Percentiles rank a stretch among this genome's conserved stretches.
These are phyloP conservation scores for Malurus elegans DNA, from an alignment of 2,113 vertebrate species.

Conservation along the genomic window DNA sequence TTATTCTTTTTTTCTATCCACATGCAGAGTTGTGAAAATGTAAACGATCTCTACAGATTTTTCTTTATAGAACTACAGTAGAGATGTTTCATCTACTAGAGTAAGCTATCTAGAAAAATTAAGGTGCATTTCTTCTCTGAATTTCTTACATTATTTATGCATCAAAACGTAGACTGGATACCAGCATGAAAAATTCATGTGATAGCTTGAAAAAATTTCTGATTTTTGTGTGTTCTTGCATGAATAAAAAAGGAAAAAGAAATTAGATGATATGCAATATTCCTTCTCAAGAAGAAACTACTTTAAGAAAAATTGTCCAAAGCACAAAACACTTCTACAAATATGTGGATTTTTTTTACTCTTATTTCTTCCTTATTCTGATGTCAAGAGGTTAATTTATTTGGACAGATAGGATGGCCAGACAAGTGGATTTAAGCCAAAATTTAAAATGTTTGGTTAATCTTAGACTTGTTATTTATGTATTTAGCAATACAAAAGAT, in stretches of 20 bases:
- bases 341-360: not conserved
- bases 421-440: not conserved
- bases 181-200: not conserved
- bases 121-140: rapidly evolving
- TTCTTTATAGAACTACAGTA: not conserved
- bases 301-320: not conserved
- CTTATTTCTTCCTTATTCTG: not conserved
- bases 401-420: not conserved
- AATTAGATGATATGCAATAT: not conserved
- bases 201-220: not conserved
- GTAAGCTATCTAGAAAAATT: not conserved
- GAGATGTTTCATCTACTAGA: not conserved
- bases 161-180: not conserved
- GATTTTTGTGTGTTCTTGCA: not conserved
- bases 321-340: not conserved
- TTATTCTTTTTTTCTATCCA: not conserved
- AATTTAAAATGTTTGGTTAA: not conserved
- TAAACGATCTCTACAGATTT: not conserved
- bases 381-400: not conserved
- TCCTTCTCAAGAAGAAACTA: not conserved
- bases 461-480: not conserved
- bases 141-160: not conserved
- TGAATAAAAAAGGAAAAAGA: not conserved
- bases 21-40: not conserved
- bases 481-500: not conserved